Evolutionary conservation across 2,888 invertebrate species (phyloP), one percentile per base, ranked within the genome.

Genomic region (Rhagonycha lutea): DNA sequence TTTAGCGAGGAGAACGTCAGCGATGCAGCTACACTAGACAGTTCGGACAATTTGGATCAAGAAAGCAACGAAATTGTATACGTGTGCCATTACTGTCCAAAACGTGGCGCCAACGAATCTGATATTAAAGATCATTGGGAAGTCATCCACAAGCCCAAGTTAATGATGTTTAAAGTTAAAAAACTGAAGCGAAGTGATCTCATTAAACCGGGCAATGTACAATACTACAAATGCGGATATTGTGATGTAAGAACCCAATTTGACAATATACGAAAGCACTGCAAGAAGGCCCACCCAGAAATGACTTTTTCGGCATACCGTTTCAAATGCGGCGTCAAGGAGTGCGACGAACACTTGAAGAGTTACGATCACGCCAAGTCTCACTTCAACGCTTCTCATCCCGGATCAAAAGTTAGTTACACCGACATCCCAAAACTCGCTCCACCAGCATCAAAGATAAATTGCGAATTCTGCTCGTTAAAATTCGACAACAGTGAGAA

Each of bases 261-360:
- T 14, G 80, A 82, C 14, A 61, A 77, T 0, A 80, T 90, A 12
- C 69, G 82, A 0, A 78, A 74, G 3, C 91, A 91, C 74, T 80
- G 86, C 14, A 79, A 81, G 14, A 79, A 73, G 0, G 14, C 60
- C 0, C 91, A 91, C 79, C 81, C 84, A 0, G 81, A 80, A 0
- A 60, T 80, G 61, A 81, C 83, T 0, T 72, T 81, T 12, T 61
- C 75, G 60, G 72, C 82, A 7, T 84, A 81, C 76, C 83, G 83
- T 72, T 85, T 81, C 69, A 82, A 81, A n/a, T 87, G 87, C 74
- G 73, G 63, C 1, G 2, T 24, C 1, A 26, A 78, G n/a, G 70
- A 80, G 11, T 87, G 87, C 74, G 28, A 75, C 3, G 78, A 78
- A 24, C 82, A 80, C 14, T 85, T 83, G 68, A 72, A 82, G 60